phyloP scores from a whole-genome alignment of 2,888 invertebrate species.

The Hyalella azteca region DNA sequence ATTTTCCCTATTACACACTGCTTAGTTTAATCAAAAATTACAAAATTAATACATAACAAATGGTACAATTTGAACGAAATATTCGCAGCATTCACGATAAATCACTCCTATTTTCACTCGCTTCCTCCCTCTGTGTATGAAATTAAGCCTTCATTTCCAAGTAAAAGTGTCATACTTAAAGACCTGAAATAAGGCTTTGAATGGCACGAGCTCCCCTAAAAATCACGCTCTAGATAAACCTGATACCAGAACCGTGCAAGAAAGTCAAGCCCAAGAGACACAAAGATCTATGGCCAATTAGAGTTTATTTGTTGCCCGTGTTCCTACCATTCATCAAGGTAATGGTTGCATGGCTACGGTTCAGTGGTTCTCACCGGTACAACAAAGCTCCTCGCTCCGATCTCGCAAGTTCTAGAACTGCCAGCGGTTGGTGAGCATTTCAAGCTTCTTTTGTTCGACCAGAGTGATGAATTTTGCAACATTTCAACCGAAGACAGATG shows the following conservation, averaged over 20 bases:
- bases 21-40: no score
- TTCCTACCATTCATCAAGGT: background rate
- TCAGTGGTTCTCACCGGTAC: slow-evolving; percentile 12
- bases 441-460: slow-evolving; percentile 13
- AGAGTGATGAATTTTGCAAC: slow-evolving; percentile 29
- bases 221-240: background rate
- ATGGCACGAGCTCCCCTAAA: background rate
- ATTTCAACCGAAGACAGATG: slow-evolving; percentile 16
- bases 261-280: background rate
- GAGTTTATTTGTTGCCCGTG: slow-evolving; percentile 7
- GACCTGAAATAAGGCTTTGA: no score
- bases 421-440: slow-evolving; percentile 21
- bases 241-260: background rate
- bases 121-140: no score
- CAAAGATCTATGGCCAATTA: slow-evolving; percentile 9
- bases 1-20: no score
- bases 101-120: no score
- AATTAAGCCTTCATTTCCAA: no score
- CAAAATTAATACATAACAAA: no score
- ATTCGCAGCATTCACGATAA: no score
- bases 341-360: slow-evolving; percentile 9
- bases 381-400: slow-evolving; percentile 20
- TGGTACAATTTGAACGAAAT: no score
- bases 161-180: no score
- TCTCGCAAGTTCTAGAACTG: slow-evolving; percentile 13